Base-by-base conservation (phyloP, 2,888 invertebrate species). In the Pheosia gnoma region DNA sequence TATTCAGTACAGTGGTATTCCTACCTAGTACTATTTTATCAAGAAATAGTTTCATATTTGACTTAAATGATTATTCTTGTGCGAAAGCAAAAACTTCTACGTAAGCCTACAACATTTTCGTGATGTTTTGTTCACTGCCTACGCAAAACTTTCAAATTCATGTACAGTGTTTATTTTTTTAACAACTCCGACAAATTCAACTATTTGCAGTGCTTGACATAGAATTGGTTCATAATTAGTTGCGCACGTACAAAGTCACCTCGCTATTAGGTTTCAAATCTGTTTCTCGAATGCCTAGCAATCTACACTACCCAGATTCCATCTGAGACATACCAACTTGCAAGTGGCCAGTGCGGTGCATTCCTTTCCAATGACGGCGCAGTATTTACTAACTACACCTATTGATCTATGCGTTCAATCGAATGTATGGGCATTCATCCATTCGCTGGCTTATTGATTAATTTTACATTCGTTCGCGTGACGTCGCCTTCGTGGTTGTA, bases 371-470 rank as follows among this genome's bases (percentile, higher is more conserved):
- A 73, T 82, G 80, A 83, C 80, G 74, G 64, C 66, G 62, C 70
- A 68, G 61, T 82, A 81, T 83, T 84, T 84, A 84, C 79, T 74
- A 80, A 83, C 77, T 75, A 70, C 59, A 59, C 63, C 69, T 77
- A 80, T 80, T 80, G 80, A 84, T 81, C 71, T 71, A 61, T 73
- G 68, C 73, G 72, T 73, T 79, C 78, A 83, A 78, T 81, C 76
- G 77, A 77, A 81, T 78, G 73, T 75, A 72, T 72, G 62, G 66
- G 59, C 63, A 75, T 59, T 55, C 70, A 74, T 72, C 74, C 75
- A 81, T 85, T 82, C 83, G 77, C 64, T 73, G 63, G 59, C 70
- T 76, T 85, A 84, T 84, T 79, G 84, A 86, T 86, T 66, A 65
- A 43, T 64, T 25, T 57, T 39, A 45, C 57, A 43, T 57, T 36